Percentiles rank a stretch among this genome's conserved stretches.
Conservation (phyloP, 2,888 invertebrate genomes). For the Maniola hyperantus region DNA sequence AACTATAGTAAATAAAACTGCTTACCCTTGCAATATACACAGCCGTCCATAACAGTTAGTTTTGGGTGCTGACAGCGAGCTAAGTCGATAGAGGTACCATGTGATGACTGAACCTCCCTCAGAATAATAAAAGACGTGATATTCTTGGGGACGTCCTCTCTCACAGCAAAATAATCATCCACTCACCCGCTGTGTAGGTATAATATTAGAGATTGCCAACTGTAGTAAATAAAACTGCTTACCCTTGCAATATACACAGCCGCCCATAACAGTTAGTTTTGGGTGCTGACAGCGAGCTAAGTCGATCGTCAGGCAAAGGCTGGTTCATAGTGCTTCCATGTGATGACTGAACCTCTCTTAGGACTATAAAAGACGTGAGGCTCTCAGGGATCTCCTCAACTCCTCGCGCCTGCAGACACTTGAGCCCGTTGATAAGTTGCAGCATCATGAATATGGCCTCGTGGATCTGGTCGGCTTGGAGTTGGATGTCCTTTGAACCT, state of each 20-base stretch:
- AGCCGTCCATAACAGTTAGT: conserved; percentile 83
- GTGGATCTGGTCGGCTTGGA: conserved; percentile 78
- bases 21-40: conserved; percentile 89
- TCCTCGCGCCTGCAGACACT: conserved; percentile 91
- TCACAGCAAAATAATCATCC: too few relatives aligned
- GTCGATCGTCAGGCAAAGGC: conserved; percentile 66
- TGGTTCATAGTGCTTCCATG: conserved; percentile 54
- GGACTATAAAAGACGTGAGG: conserved; percentile 87
- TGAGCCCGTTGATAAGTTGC: conserved; percentile 91
- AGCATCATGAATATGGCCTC: conserved; percentile 91
- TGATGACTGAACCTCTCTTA: conserved; percentile 79
- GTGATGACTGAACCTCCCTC: conserved; percentile 76
- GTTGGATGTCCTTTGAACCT: conserved; percentile 69
- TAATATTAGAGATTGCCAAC: background rate
- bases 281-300: conserved; percentile 74
- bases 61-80: conserved; percentile 74
- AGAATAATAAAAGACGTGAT: conserved; percentile 88
- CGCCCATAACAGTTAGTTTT: conserved; percentile 82
- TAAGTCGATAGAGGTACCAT: conserved; percentile 65
- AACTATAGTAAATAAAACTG: conserved; percentile 2
- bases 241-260: conserved; percentile 90
- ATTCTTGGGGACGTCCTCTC: conserved; percentile 89
- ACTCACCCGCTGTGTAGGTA: too few relatives aligned
- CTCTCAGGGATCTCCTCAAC: conserved; percentile 89
- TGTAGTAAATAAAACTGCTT: conserved; percentile 46